phyloP scores from a whole-genome alignment of 2,888 invertebrate species.

The Aleiodes leptofemur region DNA sequence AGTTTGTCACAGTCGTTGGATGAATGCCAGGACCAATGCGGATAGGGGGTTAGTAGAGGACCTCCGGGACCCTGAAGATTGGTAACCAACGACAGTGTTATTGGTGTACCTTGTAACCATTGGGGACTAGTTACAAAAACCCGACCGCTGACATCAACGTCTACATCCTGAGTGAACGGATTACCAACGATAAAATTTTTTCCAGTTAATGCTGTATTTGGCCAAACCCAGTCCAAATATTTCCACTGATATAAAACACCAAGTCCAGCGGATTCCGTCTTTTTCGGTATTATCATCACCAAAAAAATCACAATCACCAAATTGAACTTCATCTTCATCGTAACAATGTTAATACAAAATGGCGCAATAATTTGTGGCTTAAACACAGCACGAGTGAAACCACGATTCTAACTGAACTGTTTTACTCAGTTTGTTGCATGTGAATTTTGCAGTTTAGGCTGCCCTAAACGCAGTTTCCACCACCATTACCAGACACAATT shows the following conservation, averaged over 20 bases:
- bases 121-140: conserved; percentile 73
- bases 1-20: conserved; percentile 66
- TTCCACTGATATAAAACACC: conserved; percentile 68
- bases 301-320: neutral
- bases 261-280: conserved; percentile 51
- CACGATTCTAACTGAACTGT: too few relatives aligned
- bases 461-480: neutral
- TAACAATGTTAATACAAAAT: too few relatives aligned
- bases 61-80: conserved; percentile 65
- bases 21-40: conserved; percentile 71
- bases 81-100: conserved; percentile 70
- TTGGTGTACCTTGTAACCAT: conserved; percentile 71
- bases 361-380: too few relatives aligned
- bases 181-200: conserved; percentile 69
- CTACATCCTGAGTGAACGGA: conserved; percentile 71
- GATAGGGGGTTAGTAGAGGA: conserved; percentile 71
- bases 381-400: too few relatives aligned
- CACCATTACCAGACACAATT: neutral
- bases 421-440: too few relatives aligned
- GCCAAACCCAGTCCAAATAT: conserved; percentile 69
- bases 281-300: neutral
- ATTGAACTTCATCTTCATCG: conserved; percentile 8
- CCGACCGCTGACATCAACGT: conserved; percentile 68
- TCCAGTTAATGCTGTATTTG: conserved; percentile 63
- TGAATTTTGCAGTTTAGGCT: neutral